Evolutionary conservation across 2,797 vertebrate species (phyloP).

Genomic region (Myoxocephalus aenaeus): DNA sequence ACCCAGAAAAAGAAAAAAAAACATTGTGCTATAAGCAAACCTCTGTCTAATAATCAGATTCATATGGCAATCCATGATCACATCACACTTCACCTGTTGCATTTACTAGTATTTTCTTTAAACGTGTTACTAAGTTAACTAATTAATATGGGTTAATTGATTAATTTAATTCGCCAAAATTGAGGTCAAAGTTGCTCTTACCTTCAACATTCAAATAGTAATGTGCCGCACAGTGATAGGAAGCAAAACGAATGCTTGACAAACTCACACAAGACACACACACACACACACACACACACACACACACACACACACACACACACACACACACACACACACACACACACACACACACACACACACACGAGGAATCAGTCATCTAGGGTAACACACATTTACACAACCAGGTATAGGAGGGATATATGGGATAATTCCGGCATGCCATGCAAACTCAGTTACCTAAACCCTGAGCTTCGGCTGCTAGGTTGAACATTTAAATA

Average conservation of each 20-base stretch:
- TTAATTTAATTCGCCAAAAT: background rate
- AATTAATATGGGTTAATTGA: background rate
- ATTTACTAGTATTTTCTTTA: background rate
- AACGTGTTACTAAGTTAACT: background rate
- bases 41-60: background rate
- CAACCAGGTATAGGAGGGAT: too few species aligned
- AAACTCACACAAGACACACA: background rate
- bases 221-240: background rate
- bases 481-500: background rate
- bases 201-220: background rate
- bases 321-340: too few species aligned
- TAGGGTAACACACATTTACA: too few species aligned
- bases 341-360: too few species aligned
- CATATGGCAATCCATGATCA: background rate
- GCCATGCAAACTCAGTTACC: background rate
- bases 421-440: conserved; percentile 1
- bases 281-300: background rate
- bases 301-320: background rate
- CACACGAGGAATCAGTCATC: too few species aligned
- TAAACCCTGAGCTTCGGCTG: background rate
- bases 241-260: background rate
- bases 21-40: background rate
- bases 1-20: background rate
- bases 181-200: background rate
- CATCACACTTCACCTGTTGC: background rate